A percentile compares a stretch with the other conserved stretches of the same genome.
Evolutionary conservation across 2,113 vertebrate genomes (phyloP).

Genomic region (Danio rerio): GRCz12tu NC_133192.1:33611001-33611500

Average conservation of each 20-base stretch:
- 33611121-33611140: too few relatives aligned
- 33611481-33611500: slow-evolving; percentile 18
- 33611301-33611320: not conserved
- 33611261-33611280: not conserved
- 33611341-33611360: not conserved
- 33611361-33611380: slow-evolving; percentile 2
- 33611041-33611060: too few relatives aligned
- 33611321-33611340: not conserved
- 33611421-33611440: not conserved
- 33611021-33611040: not conserved
- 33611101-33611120: too few relatives aligned
- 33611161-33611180: too few relatives aligned
- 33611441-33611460: not conserved
- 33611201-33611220: not conserved
- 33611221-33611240: not conserved
- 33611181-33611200: too few relatives aligned
- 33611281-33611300: not conserved
- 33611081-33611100: too few relatives aligned
- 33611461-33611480: slow-evolving; percentile 12
- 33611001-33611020: not conserved
- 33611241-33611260: not conserved
- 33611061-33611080: too few relatives aligned
- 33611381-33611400: not conserved
- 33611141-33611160: too few relatives aligned
- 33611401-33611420: not conserved